Base-by-base conservation (phyloP, 2,888 invertebrate species). In the Agrochola circellaris region DNA sequence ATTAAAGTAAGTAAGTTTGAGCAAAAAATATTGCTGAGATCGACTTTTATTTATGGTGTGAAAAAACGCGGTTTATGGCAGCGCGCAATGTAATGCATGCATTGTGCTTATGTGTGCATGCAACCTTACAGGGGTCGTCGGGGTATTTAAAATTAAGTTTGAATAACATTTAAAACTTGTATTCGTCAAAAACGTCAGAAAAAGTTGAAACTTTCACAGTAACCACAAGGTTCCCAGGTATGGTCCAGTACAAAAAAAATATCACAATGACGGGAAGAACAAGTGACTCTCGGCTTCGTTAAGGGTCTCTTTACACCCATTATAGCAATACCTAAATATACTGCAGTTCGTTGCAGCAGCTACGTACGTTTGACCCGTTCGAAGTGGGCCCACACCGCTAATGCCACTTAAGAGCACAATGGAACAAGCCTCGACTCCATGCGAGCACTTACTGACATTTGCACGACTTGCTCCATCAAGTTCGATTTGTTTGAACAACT, bases 341-440 rank as follows among this genome's bases (percentile, higher is more conserved):
- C 17, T n/a, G 2, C 17, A 51, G 65, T 67, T 62, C 42, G 7
- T 45, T 82, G 56, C 61, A 73, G 20, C 8, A 61, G 30, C 45
- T 34, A 34, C 20, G 38, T 38, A 62, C 15, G 15, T 66, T 38
- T n/a, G 34, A 62, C 6, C 26, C 30, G 54, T 56, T 54, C 15
- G 38, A 70, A 77, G 60, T 56, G 30, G 45, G 45, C 26, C 34
- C 42, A 30, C 56, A 13, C 51, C 13, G 15, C 66, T 82, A 79
- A 83, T 83, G 30, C 79, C 73, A 82, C 73, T 79, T 79, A 79
- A 60, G 30, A 30, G 51, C n/a, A 78, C 79, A 83, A 83, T 73
- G 73, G 38, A 70, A 26, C 58, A 38, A 54, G n/a, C 2, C 26
- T 51, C 26, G 17, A 61, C n/a, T 82, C 48, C 9, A 48, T 82